Evolutionary conservation across 1,140 invertebrate species (phyloP), one percentile per base, ranked within the genome.

Genomic region (Orius laevigatus): DNA sequence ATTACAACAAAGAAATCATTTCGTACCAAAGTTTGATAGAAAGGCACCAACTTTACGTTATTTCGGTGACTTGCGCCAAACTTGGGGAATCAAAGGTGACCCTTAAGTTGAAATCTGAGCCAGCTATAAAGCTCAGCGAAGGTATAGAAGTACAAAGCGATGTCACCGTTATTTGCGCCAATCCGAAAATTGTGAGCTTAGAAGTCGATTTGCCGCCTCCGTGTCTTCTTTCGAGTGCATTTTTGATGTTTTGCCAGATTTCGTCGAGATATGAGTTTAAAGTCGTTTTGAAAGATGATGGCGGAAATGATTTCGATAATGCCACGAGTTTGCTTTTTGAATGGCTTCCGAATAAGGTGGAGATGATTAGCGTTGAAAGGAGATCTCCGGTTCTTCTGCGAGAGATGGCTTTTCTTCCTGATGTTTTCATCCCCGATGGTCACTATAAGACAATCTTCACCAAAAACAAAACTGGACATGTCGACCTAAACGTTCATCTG

Each of bases 221-320:
- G 2, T 53, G 51, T 35, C 46, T 48, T 4, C 34, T 39, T 11
- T 39, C 70, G 34, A 68, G 66, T 52, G 59, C 66, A 0, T 69
- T 74, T 8, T 61, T 69, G 38, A 71, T 81, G 36, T 67, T 81
- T 5, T 70, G 78, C 20, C 75, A 77, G 42, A 74, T 67, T 48
- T 68, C 73, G 16, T 70, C 77, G 53, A 66, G 74, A 35, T 59
- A 82, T 11, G 69, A 75, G 38, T 62, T 89, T 11, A 64, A 72
- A 16, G 73, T 87, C 1, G 67, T 70, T 14, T 73, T 88, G 2
- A 75, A 74, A 48, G 83, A 89, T 58, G 71, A 72, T 12, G 62
- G 72, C 55, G 81, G 80, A 11, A 70, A 72, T 15, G 71, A 66
- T 48, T 82, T 90, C 57, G 76, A 85, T 60, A 89, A 89, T 59